Conservation (phyloP, 2,113 vertebrate genomes). For the Triplophysa tibetana region DNA sequence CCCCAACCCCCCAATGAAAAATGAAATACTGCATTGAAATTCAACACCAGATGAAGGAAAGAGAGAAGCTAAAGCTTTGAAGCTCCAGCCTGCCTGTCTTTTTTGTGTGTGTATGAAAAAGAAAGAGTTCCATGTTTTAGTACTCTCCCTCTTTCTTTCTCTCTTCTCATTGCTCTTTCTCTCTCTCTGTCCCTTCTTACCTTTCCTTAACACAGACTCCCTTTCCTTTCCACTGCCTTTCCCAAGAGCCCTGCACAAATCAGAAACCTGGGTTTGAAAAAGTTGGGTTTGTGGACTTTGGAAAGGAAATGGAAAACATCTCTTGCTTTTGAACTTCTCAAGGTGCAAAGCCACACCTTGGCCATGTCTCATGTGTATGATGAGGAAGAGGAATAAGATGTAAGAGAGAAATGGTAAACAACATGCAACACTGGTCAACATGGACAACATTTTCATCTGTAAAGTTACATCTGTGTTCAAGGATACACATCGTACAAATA, state of each 20-base stretch:
- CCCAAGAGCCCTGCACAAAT: constrained; percentile 69
- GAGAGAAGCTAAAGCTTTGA: constrained; percentile 69
- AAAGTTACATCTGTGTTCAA: background rate
- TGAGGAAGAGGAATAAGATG: constrained; percentile 34
- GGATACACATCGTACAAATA: no score
- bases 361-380: constrained; percentile 50
- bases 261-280: constrained; percentile 67
- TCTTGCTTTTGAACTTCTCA: constrained; percentile 68
- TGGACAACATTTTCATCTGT: constrained; percentile 22
- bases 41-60: constrained; percentile 67
- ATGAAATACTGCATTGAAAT: constrained; percentile 72
- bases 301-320: constrained; percentile 62
- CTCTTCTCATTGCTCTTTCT: constrained; percentile 19
- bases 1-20: constrained; percentile 53
- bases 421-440: constrained; percentile 43
- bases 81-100: constrained; percentile 72
- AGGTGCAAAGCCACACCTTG: constrained; percentile 64
- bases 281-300: constrained; percentile 74
- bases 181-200: constrained; percentile 14
- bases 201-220: constrained; percentile 47
- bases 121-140: constrained; percentile 62
- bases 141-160: constrained; percentile 45
- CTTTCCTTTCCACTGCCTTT: constrained; percentile 59
- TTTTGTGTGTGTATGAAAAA: constrained; percentile 39
- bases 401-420: constrained; percentile 56